Evolutionary conservation across 2,113 vertebrate genomes (phyloP), one percentile per base, ranked within the genome.

Genomic region (Paramormyrops kingsleyae): DNA sequence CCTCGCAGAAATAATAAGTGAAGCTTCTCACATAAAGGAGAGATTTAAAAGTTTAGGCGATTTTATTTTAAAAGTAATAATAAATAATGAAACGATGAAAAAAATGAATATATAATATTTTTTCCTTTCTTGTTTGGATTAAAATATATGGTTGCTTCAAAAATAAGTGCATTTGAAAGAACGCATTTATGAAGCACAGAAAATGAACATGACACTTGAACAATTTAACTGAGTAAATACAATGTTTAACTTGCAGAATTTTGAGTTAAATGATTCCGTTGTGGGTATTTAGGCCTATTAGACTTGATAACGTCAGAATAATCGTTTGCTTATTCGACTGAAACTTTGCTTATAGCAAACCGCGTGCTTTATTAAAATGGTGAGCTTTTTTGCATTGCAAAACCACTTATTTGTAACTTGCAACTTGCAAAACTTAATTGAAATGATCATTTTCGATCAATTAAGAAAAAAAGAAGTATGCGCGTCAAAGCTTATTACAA

Each of bases 1-100:
- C 86, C 83, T 87, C 27, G 88, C 89, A 90, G 85, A 90, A 89
- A 46, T 35, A 27, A 74, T 56, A 86, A 74, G 59, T 87, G 59
- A 42, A 15, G 74, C 35, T 42, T 66, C 13, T 46, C 52, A 27
- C 39, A 66, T 13, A 74, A 5, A 42, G 44, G 46, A 44, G 39
- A 49, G 44, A 21, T 47, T 89, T 31, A 39, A 24, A 86, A 50
- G 83, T 47, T 50, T 24, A 85, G n/a, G 83, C 83, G 83, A 47
- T 49, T 85, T 86, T 15, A 86, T 50, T 86, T 47, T 50, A 53
- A 35, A 87, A 56, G 50, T 56, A 87, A 87, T 53, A 84, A 47
- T 84, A 46, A 84, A 24, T 12, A 84, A 83, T 83, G 19, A 83
- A 47, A 84, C 17, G 6, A 27, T 80, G 53, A n/a, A 62, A 42